These are phyloP conservation scores for Palythoa grandiflora DNA, from an alignment of 92 coral and sea anemone genomes.

Conservation along the genomic window DNA sequence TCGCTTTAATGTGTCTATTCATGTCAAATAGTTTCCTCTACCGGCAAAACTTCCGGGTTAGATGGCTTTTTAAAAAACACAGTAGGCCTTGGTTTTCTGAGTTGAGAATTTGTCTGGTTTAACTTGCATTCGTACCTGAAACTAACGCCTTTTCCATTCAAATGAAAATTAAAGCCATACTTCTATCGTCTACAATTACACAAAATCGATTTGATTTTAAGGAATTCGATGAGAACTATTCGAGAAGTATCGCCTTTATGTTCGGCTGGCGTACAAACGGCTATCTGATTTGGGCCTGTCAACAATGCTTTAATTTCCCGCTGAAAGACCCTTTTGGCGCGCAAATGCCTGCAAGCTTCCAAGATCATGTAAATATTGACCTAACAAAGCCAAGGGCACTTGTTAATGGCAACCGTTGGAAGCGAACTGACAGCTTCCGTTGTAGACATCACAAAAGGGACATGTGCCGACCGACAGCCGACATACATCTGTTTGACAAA, in stretches of 20 bases:
- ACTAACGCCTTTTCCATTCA: too few relatives aligned
- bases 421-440: conserved; percentile 31
- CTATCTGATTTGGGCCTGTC: not conserved
- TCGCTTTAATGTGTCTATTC: too few relatives aligned
- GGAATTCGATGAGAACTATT: not conserved
- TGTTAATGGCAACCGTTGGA: not conserved
- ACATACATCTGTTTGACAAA: conserved; percentile 12
- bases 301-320: not conserved
- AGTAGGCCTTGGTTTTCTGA: not conserved
- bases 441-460: conserved; percentile 5
- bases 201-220: not conserved
- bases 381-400: conserved; percentile 8
- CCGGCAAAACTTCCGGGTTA: not conserved
- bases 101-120: not conserved
- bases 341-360: conserved; percentile 7
- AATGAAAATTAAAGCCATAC: not conserved
- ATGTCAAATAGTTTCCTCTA: too few relatives aligned
- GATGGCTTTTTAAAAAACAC: not conserved
- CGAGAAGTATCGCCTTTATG: not conserved
- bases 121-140: not conserved
- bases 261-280: too few relatives aligned
- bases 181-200: not conserved
- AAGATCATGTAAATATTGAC: conserved; percentile 24
- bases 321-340: conserved; percentile 33
- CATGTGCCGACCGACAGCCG: conserved; percentile 30